Base-by-base conservation (phyloP, 2,113 vertebrate species). In the Tragelaphus scriptus region DNA sequence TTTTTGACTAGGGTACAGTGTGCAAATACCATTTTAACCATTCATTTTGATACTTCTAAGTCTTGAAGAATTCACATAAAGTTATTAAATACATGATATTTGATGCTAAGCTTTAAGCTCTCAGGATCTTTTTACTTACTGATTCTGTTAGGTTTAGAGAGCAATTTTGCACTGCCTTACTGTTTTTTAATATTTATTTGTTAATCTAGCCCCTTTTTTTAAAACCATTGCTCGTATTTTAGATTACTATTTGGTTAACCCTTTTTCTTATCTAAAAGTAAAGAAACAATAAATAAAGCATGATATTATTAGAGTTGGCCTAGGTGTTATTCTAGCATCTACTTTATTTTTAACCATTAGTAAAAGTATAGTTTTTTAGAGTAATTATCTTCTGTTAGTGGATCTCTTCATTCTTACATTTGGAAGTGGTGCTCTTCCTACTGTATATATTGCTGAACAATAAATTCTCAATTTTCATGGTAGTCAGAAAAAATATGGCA, bases 281-380 rank as follows among this genome's bases (percentile, higher is more conserved):
- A 92, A 90, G 47, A 96, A 94, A 28, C 36, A 58, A 25, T 88
- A 63, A 61, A 82, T 90, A 59, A 90, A 68, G 30, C 16, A 94
- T 80, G 40, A 30, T 90, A 88, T 58, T 95, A 23, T 49, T 93
- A 95, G 53, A 88, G 28, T 86, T 80, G 82, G 6, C 40, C 32
- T 94, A 55, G 17, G 91, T 58, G 17, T 61, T 80, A 65, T 36
- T 6, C 49, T 96, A 95, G n/a, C 11, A 55, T 91, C 40, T 95
- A 56, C 12, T 87, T 59, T 94, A 71, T 90, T 94, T 96, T 61
- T 94, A 53, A 44, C 12, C 26, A 36, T 90, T 65, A 90, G 49
- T 95, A 68, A 80, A 95, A 93, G 26, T 71, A 44, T 75, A 68
- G 2, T 59, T 96, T 96, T 94, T 86, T 94, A 88, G 56, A 94